Conservation (phyloP, 2,888 invertebrate species). For the Perithous albicinctus region DNA sequence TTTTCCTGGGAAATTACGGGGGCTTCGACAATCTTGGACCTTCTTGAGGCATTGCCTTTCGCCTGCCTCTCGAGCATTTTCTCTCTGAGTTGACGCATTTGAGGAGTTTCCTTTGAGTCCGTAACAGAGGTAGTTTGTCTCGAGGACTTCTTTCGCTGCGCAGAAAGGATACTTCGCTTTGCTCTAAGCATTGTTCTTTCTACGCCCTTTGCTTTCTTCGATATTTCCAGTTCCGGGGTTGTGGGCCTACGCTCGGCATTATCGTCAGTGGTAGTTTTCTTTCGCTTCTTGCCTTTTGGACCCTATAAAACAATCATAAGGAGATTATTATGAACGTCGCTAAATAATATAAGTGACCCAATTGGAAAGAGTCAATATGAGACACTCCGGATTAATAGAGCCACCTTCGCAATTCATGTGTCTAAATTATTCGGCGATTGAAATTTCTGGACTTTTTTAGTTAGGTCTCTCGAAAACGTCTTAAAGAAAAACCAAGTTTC, state of each 20-base stretch:
- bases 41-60: slow-evolving; percentile 50
- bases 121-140: neutral
- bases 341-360: neutral
- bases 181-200: slow-evolving; percentile 67
- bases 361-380: no score
- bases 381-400: no score
- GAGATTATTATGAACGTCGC: neutral
- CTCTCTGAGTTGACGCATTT: slow-evolving; percentile 73
- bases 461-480: no score
- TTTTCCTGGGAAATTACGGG: slow-evolving; percentile 33
- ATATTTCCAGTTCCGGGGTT: slow-evolving; percentile 58
- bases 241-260: slow-evolving; percentile 12
- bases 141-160: neutral
- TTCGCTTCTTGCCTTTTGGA: slow-evolving; percentile 53
- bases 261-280: slow-evolving; percentile 7
- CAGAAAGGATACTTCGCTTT: slow-evolving; percentile 47
- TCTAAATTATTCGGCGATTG: no score
- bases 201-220: neutral
- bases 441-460: no score
- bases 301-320: neutral
- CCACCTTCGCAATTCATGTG: no score
- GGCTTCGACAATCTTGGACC: neutral
- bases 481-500: no score
- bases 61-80: slow-evolving; percentile 70
- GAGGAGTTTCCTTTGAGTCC: slow-evolving; percentile 73